Base-by-base conservation (phyloP, 2,113 vertebrate genomes). In the Percina caprodes region DNA sequence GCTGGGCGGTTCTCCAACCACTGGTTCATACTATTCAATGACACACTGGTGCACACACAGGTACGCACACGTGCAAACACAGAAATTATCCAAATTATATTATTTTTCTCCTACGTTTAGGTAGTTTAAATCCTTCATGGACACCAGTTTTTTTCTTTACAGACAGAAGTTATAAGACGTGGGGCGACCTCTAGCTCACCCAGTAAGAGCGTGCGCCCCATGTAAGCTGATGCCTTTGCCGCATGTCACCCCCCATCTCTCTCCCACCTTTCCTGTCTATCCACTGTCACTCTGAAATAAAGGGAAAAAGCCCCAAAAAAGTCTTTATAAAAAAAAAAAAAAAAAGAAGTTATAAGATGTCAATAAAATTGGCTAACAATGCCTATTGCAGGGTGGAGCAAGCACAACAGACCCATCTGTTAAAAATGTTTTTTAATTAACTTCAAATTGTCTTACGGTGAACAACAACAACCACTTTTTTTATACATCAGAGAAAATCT, bases 1-100 rank as follows among this genome's bases (percentile, higher is more conserved):
- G 96, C 98, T 0, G 97, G 97, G 9, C 95, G 98, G 21, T 99
- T 99, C 92, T 99, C 98, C 56, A 97, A 96, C 48, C 98, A 99
- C 82, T 97, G 97, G 96, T 99, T 99, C 91, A 98, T 99, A 66
- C 96, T 99, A 70, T 99, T 99, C 85, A 99, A 97, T 0, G 98
- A 99, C 39, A 95, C 96, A n/a, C 93, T 99, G 75, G 97, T 99
- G 33, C 98, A 99, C 69, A 97, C 96, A 77, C 98, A 99, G 98
- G 98, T 99, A 88, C 19, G 54, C 52, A 71, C 61, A 79, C 11
- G 58, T 48, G 30, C 3, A 54, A n/a, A 66, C 9, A 58, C 42
- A 42, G 0, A 18, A 48, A n/a, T 21, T 0, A 11, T 5, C 4
- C 14, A 62, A 46, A 48, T 33, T 0, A 48, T 78, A 12, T 21